Percentiles rank a stretch among this genome's conserved stretches.
Conservation (phyloP, 2,797 vertebrate genomes). For the Naso thynnoides region DNA sequence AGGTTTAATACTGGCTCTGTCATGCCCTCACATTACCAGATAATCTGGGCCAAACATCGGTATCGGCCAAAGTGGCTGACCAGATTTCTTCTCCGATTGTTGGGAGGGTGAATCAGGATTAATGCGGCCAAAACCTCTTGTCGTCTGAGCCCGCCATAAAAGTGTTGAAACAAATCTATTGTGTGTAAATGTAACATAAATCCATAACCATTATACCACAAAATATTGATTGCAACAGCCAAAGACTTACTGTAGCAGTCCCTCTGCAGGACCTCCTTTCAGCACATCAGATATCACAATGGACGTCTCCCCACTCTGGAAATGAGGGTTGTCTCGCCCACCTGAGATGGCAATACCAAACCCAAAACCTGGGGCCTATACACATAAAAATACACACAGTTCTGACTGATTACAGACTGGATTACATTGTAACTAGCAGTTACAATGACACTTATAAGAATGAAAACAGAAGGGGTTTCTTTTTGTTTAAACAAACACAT, state of each 20-base stretch:
- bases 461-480: too few relatives aligned
- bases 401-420: conserved; percentile 13
- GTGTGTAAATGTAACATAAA: not conserved
- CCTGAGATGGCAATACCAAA: conserved; percentile 99
- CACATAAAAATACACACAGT: conserved; percentile 47
- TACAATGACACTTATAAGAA: too few relatives aligned
- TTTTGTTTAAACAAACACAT: too few relatives aligned
- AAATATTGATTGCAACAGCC: not conserved
- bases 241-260: conserved; percentile 92
- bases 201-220: not conserved
- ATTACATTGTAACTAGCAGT: too few relatives aligned
- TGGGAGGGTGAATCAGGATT: too few relatives aligned
- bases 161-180: not conserved
- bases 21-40: too few relatives aligned
- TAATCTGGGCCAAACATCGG: too few relatives aligned
- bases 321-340: conserved; percentile 98
- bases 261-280: conserved; percentile 97
- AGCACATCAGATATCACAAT: conserved; percentile 99
- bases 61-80: too few relatives aligned
- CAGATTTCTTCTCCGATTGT: too few relatives aligned
- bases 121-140: too few relatives aligned
- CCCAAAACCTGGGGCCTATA: conserved; percentile 95
- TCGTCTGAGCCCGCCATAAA: too few relatives aligned
- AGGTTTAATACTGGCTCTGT: too few relatives aligned
- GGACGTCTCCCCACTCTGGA: conserved; percentile 98